phyloP scores from a whole-genome alignment of 2,797 vertebrate species.

The Spinus pinus region DNA sequence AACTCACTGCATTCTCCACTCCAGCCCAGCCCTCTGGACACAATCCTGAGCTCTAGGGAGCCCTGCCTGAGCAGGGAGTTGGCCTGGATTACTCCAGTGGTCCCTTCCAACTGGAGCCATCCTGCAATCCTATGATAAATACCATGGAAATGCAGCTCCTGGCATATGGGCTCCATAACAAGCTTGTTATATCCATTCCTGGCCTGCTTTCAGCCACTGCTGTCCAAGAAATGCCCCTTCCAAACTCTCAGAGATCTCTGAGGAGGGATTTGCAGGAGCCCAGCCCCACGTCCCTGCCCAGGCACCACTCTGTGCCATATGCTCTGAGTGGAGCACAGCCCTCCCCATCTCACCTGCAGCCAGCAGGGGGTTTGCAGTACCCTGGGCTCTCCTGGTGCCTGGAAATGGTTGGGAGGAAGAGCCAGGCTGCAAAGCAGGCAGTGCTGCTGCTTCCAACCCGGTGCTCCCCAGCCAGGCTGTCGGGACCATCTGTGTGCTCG shows the following conservation, averaged over 20 bases:
- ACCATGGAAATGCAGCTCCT: neutral
- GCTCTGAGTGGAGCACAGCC: accelerated
- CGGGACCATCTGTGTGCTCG: neutral
- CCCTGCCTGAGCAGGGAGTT: neutral
- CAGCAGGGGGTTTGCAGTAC: accelerated
- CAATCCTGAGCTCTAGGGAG: neutral
- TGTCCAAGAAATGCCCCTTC: neutral
- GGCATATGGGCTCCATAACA: neutral
- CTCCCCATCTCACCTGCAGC: neutral
- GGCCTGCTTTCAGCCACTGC: neutral
- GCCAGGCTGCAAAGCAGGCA: neutral
- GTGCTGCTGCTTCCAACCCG: neutral
- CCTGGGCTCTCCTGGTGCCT: neutral
- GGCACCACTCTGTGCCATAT: neutral
- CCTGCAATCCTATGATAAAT: neutral
- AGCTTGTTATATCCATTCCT: neutral
- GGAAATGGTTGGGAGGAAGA: neutral
- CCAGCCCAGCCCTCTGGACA: neutral
- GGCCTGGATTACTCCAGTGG: neutral
- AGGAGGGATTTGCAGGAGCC: neutral
- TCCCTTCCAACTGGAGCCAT: neutral
- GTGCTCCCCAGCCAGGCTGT: neutral
- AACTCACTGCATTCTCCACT: neutral
- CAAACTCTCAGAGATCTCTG: neutral
- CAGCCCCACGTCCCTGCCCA: neutral